Evolutionary conservation across 1,140 invertebrate genomes (phyloP), one percentile per base, ranked within the genome.

Genomic region (Agrypnia vestita): DNA sequence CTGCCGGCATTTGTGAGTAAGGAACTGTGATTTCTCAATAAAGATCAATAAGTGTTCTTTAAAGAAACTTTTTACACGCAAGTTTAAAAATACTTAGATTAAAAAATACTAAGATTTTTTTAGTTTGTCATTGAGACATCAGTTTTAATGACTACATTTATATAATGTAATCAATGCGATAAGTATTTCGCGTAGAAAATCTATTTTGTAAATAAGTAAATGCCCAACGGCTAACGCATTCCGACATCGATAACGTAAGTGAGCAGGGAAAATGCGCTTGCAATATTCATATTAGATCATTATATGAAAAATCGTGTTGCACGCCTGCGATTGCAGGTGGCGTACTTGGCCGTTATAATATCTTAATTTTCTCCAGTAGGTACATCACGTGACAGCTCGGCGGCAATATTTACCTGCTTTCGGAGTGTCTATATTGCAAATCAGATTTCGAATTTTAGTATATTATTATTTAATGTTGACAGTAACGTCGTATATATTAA

Each of bases 281-380:
- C 17, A 62, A 62, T 76, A 61, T 76, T 59, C 73, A 62, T 76
- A 76, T 76, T 76, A 76, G 56, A 76, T 76, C 59, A 76, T 59
- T 62, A 61, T 76, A 61, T 76, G 73, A 76, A 76, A 76, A 62
- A 76, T 76, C 73, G 73, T 76, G 73, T 76, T 76, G 55, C 73
- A 76, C 73, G 73, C 55, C 47, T n/a, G 43, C 62, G 21, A 43
- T 17, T 62, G 15, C 67, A 71, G 67, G 67, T 71, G 44, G 10
- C 4, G 61, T 25, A 64, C n/a, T 71, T 71, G 47, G 61, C 44
- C 47, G 56, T n/a, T 47, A 76, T 72, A 72, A 76, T 76, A 56
- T 62, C 73, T 76, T 76, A 15, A 76, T 76, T 62, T 76, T 47
- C 56, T 35, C 25, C 25, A 6, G 25, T 61, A 56, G 61, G 61